These are phyloP conservation scores for Drosophila borborema DNA, from an alignment of 2,888 invertebrate species.

Conservation along the genomic window DNA sequence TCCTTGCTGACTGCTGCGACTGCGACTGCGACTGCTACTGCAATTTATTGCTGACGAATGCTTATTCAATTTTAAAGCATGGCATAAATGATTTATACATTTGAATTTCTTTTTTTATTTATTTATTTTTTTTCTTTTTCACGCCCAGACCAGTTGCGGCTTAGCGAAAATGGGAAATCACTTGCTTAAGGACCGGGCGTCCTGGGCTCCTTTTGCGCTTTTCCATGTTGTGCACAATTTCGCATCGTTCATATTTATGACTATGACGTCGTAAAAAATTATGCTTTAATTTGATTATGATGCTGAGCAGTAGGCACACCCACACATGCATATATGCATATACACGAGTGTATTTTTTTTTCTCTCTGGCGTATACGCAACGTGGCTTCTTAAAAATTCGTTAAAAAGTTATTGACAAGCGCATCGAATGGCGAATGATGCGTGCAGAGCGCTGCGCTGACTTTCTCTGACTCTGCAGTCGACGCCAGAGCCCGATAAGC, in stretches of 20 bases:
- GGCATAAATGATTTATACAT: constrained; percentile 79
- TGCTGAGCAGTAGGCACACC: constrained; percentile 43
- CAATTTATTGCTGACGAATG: constrained; percentile 81
- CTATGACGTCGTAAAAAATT: constrained; percentile 80
- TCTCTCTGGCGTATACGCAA: constrained; percentile 62
- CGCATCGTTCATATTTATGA: constrained; percentile 77
- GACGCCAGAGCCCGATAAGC: constrained; percentile 37
- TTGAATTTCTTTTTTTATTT: constrained; percentile 65
- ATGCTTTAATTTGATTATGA: constrained; percentile 80
- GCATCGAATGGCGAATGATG: constrained; percentile 37
- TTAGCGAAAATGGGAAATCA: constrained; percentile 54
- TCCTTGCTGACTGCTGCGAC: constrained; percentile 19
- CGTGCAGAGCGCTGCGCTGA: constrained; percentile 26
- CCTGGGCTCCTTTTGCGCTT: constrained; percentile 19
- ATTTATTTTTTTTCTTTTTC: constrained; percentile 44
- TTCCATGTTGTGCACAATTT: constrained; percentile 50
- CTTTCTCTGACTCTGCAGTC: constrained; percentile 14
- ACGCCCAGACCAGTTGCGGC: constrained; percentile 36
- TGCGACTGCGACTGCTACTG: constrained; percentile 17
- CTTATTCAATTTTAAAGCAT: constrained; percentile 78
- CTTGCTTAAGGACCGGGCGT: constrained; percentile 43
- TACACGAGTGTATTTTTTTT: neutral
- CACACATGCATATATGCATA: constrained; percentile 15
- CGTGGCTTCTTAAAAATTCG: constrained; percentile 59
- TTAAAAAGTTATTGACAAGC: constrained; percentile 69